Evolutionary conservation across 2,113 vertebrate species (phyloP).

Genomic region (Apodemus sylvaticus): DNA sequence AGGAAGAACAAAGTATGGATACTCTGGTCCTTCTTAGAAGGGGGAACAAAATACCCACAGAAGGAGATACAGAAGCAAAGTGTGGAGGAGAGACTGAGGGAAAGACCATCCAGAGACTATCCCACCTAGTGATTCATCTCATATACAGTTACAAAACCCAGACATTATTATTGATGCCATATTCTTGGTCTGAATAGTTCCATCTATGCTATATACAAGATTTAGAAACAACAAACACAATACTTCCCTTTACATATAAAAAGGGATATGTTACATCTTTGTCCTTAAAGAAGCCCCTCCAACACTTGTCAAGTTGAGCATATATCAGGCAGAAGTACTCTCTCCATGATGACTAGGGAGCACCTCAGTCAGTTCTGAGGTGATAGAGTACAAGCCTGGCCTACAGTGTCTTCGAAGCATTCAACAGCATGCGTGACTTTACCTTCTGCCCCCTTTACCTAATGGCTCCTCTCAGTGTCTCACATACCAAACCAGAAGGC

Average conservation of each 20-base stretch:
- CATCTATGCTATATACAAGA: too few relatives aligned
- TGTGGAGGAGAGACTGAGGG: too few relatives aligned
- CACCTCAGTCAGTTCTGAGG: not conserved
- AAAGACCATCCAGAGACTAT: too few relatives aligned
- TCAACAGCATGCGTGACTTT: not conserved
- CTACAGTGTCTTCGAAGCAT: not conserved
- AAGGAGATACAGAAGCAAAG: too few relatives aligned
- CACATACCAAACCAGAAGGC: not conserved
- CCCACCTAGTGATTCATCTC: too few relatives aligned
- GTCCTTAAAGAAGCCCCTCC: not conserved
- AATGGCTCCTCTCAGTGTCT: too few relatives aligned
- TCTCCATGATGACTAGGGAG: accelerated
- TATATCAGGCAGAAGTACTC: not conserved
- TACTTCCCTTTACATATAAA: not conserved
- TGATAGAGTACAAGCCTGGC: accelerated
- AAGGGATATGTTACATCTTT: not conserved
- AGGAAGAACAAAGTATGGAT: too few relatives aligned
- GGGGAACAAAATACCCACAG: too few relatives aligned
- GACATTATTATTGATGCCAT: too few relatives aligned
- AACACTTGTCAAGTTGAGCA: not conserved
- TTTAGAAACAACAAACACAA: not conserved
- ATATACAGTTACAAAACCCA: too few relatives aligned
- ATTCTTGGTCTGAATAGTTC: too few relatives aligned
- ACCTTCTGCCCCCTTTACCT: not conserved
- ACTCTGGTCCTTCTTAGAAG: too few relatives aligned